Base-by-base conservation (phyloP, 2,797 vertebrate genomes). In the Dryobates pubescens region DNA sequence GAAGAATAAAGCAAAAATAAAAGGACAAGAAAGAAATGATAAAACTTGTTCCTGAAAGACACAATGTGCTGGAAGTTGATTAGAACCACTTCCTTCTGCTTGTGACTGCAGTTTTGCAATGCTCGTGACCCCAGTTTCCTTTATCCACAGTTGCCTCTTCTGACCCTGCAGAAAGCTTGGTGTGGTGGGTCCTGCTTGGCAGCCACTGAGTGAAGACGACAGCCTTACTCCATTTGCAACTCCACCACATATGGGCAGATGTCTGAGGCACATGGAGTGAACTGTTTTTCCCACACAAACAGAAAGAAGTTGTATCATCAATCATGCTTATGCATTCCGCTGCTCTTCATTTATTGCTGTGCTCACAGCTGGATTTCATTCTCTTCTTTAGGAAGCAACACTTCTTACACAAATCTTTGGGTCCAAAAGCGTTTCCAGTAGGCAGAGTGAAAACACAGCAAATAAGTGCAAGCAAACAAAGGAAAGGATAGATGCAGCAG, bases 261-360 rank as follows among this genome's bases (percentile, higher is more conserved):
- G 91, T 94, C 85, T 88, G 73, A 93, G 76, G 71, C 61, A 95
- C 92, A 83, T 57, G 36, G 45, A 87, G 32, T 72, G 72, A 91
- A 43, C 36, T 86, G 12, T 76, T 84, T 76, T 92, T 91, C 77
- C 87, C 94, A 91, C 79, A 92, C 41, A 95, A 91, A 88, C 1
- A 95, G 90, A 94, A 94, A 89, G 86, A 95, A 81, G 73, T 84
- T 89, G 77, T 45, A 38, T 75, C 90, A 84, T 92, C 85, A 79
- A 86, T 90, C 94, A 90, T 61, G 86, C 61, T 87, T 75, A 89
- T 61, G 64, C 77, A 83, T 82, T 89, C 73, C 34, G 47, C 17
- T 92, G 67, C 71, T 95, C 68, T 78, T 91, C 86, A 74, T 89
- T 86, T 95, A 91, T 63, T 94, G 87, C 77, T 84, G 71, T 58